Conservation (phyloP, 1,140 invertebrate species). For the Drosophila ironensis region DNA sequence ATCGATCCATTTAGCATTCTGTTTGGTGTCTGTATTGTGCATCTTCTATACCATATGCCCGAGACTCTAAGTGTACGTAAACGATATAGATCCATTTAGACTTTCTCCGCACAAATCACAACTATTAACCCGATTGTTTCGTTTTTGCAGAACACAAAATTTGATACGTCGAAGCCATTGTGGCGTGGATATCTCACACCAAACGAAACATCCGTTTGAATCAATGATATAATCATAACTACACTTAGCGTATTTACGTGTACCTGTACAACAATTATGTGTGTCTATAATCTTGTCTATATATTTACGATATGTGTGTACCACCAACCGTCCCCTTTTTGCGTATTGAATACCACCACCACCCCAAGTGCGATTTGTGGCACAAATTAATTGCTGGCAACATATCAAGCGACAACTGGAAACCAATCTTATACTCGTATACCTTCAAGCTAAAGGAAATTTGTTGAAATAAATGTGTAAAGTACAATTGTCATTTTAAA, state of each 20-base stretch:
- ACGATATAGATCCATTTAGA: constrained; percentile 6
- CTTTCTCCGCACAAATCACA: neutral
- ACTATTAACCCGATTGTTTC: constrained; percentile 37
- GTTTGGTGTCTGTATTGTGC: constrained; percentile 35
- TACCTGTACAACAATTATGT: constrained; percentile 38
- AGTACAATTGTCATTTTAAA: constrained; percentile 8
- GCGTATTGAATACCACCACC: constrained; percentile 15
- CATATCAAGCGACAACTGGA: constrained; percentile 37
- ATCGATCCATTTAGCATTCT: constrained; percentile 38
- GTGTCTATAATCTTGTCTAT: constrained; percentile 38
- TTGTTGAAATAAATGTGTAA: constrained; percentile 42
- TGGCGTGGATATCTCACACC: constrained; percentile 77
- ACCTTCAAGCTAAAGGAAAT: constrained; percentile 19
- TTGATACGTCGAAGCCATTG: constrained; percentile 78
- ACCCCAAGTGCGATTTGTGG: constrained; percentile 30
- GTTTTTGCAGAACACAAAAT: constrained; percentile 72
- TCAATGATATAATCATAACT: constrained; percentile 63
- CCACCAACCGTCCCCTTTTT: constrained; percentile 35
- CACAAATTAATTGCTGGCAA: constrained; percentile 44
- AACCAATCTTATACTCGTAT: constrained; percentile 31
- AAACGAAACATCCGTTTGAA: constrained; percentile 81
- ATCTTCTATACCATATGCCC: constrained; percentile 9
- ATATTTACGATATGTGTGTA: constrained; percentile 26
- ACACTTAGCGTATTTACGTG: constrained; percentile 25
- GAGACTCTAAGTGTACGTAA: constrained; percentile 14